Evolutionary conservation across 2,888 invertebrate genomes (phyloP).

Genomic region (Apodemia mormo): DNA sequence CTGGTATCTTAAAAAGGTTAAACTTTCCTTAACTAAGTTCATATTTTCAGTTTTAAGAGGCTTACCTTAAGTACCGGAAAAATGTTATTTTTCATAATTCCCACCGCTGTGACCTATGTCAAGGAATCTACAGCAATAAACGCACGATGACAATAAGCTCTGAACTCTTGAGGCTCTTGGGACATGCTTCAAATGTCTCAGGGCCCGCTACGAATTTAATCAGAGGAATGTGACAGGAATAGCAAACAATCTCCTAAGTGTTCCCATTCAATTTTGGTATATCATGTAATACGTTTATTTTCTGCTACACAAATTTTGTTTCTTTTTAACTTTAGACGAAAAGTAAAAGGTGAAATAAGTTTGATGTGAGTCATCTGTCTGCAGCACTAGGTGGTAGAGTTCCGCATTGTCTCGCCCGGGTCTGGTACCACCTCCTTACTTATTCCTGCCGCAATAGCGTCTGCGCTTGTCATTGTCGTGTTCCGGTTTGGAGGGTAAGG

Average conservation of each 20-base stretch:
- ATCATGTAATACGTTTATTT: background rate
- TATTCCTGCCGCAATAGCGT: too few species aligned
- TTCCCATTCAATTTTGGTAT: background rate
- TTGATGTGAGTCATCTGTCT: too few species aligned
- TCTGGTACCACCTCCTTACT: too few species aligned
- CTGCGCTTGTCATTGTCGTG: too few species aligned
- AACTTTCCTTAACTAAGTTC: background rate
- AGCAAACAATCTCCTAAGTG: conserved; percentile 14
- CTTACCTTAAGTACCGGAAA: background rate
- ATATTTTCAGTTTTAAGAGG: background rate
- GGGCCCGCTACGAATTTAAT: conserved; percentile 17
- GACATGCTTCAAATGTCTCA: conserved; percentile 14
- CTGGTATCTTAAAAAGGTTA: background rate
- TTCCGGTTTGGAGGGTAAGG: too few species aligned
- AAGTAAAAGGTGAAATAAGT: background rate
- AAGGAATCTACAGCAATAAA: conserved; percentile 1
- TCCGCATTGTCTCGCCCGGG: too few species aligned
- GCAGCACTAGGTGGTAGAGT: too few species aligned
- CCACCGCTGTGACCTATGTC: conserved; percentile 11
- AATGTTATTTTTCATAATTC: conserved; percentile 2
- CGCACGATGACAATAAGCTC: conserved; percentile 9
- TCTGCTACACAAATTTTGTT: background rate
- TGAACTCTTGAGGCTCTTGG: conserved; percentile 4
- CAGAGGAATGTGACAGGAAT: conserved; percentile 18
- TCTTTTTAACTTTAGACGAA: background rate